phyloP scores from a whole-genome alignment of 2,797 vertebrate species.

The Lithobates sylvaticus region DNA sequence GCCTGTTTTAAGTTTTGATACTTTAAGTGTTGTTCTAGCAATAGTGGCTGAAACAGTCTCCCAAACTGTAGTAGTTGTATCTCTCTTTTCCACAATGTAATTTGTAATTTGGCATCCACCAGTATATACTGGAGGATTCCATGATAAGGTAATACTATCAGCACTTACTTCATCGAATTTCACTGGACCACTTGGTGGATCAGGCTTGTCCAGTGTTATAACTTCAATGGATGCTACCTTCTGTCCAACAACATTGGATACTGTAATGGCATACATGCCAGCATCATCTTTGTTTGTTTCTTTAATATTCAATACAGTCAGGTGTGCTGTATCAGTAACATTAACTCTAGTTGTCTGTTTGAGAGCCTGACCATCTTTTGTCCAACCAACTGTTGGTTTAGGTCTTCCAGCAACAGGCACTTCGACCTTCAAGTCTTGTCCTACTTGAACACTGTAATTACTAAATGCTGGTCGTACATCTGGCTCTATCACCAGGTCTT shows the following conservation, averaged over 20 bases:
- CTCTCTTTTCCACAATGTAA: slow-evolving; percentile 96
- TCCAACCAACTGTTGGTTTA: slow-evolving; percentile 90
- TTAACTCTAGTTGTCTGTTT: slow-evolving; percentile 95
- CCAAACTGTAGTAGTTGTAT: slow-evolving; percentile 91
- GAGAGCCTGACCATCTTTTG: slow-evolving; percentile 88
- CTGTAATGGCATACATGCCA: slow-evolving; percentile 91
- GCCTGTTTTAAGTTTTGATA: slow-evolving; percentile 92
- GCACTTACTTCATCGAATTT: slow-evolving; percentile 95
- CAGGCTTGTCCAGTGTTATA: slow-evolving; percentile 95
- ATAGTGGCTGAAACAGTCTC: slow-evolving; percentile 90
- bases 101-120: slow-evolving; percentile 97
- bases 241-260: slow-evolving; percentile 88
- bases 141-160: slow-evolving; percentile 92
- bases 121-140: slow-evolving; percentile 90
- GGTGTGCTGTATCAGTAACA: slow-evolving; percentile 80
- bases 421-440: slow-evolving; percentile 91
- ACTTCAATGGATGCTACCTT: slow-evolving; percentile 92
- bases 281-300: slow-evolving; percentile 92
- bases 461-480: slow-evolving; percentile 92
- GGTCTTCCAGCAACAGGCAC: slow-evolving; percentile 93
- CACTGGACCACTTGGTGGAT: slow-evolving; percentile 93
- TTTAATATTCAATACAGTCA: slow-evolving; percentile 90
- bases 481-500: slow-evolving; percentile 95
- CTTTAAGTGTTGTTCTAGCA: slow-evolving; percentile 92
- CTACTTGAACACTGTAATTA: slow-evolving; percentile 91